These are phyloP conservation scores for Steinernema khuongi DNA, from an alignment of 1,140 invertebrate genomes.

Conservation along the genomic window DNA sequence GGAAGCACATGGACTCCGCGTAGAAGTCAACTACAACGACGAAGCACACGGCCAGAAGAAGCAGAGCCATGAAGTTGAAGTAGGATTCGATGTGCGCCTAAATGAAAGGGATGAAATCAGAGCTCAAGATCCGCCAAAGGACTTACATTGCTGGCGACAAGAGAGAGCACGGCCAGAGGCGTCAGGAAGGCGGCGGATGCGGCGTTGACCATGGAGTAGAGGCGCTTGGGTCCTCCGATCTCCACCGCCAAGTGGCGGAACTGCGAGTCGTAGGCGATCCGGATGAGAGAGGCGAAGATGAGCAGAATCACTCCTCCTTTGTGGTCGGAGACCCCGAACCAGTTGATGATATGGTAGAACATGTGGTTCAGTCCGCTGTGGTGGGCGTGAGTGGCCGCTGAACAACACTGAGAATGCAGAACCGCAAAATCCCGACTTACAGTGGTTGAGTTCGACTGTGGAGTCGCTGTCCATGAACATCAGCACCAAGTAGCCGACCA, in stretches of 20 bases:
- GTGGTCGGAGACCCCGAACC: slow-evolving; percentile 62
- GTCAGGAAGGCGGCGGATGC: slow-evolving; percentile 59
- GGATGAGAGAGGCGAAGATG: slow-evolving; percentile 60
- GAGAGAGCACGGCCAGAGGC: slow-evolving; percentile 60
- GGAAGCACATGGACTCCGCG: slow-evolving; percentile 60
- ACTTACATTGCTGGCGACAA: slow-evolving; percentile 40
- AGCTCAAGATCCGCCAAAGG: slow-evolving; percentile 17
- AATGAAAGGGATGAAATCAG: slow-evolving; percentile 13
- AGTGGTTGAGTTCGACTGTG: slow-evolving; percentile 47
- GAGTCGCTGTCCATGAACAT: slow-evolving; percentile 64
- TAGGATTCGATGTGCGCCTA: slow-evolving; percentile 52
- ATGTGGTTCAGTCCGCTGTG: slow-evolving; percentile 61
- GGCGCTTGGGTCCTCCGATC: slow-evolving; percentile 62
- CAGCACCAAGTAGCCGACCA: slow-evolving; percentile 61
- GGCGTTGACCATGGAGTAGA: slow-evolving; percentile 61
- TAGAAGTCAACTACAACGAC: slow-evolving; percentile 64
- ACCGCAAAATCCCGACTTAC: slow-evolving; percentile 30
- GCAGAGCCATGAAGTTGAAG: slow-evolving; percentile 58
- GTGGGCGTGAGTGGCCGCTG: slow-evolving; percentile 57
- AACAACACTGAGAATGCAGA: slow-evolving; percentile 20
- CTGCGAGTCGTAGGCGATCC: slow-evolving; percentile 59
- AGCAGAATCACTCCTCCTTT: slow-evolving; percentile 63
- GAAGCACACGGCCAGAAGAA: slow-evolving; percentile 60
- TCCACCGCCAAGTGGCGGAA: slow-evolving; percentile 63
- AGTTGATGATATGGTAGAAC: slow-evolving; percentile 61